phyloP scores from a whole-genome alignment of 2,888 invertebrate species.

The Deladenus siricidicola region DNA sequence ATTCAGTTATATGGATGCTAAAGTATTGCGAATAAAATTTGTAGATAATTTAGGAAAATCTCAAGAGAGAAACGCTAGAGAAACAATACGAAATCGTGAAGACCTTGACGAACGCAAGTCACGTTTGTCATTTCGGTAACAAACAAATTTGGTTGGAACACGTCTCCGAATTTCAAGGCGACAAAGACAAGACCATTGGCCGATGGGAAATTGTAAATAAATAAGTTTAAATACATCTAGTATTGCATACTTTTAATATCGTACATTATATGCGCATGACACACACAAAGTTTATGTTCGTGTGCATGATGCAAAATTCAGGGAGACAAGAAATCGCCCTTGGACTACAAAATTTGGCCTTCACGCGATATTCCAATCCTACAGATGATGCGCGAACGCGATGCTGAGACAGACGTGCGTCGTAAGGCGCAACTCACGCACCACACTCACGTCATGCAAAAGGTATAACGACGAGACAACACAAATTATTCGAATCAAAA shows the following conservation, averaged over 20 bases:
- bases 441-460: conserved; percentile 16
- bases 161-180: conserved; percentile 55
- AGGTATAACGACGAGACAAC: conserved; percentile 3
- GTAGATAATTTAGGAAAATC: conserved; percentile 45
- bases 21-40: not conserved
- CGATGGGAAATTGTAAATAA: too few relatives aligned
- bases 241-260: too few relatives aligned
- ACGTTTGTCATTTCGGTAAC: conserved; percentile 61
- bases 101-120: conserved; percentile 60
- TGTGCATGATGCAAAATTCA: too few relatives aligned
- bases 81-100: conserved; percentile 59
- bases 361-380: conserved; percentile 26
- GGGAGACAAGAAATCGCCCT: too few relatives aligned
- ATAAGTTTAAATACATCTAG: too few relatives aligned
- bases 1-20: too few relatives aligned
- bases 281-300: too few relatives aligned
- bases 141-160: conserved; percentile 43
- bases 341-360: conserved; percentile 14
- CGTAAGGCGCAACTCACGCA: conserved; percentile 12
- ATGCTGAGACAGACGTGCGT: conserved; percentile 7
- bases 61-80: conserved; percentile 58
- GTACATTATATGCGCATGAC: too few relatives aligned
- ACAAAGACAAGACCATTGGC: not conserved
- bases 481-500: too few relatives aligned
- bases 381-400: conserved; percentile 13